A percentile compares a stretch with the other conserved stretches of the same genome.
phyloP scores from a whole-genome alignment of 2,888 invertebrate species.

The Dolichopus griseipennis region DNA sequence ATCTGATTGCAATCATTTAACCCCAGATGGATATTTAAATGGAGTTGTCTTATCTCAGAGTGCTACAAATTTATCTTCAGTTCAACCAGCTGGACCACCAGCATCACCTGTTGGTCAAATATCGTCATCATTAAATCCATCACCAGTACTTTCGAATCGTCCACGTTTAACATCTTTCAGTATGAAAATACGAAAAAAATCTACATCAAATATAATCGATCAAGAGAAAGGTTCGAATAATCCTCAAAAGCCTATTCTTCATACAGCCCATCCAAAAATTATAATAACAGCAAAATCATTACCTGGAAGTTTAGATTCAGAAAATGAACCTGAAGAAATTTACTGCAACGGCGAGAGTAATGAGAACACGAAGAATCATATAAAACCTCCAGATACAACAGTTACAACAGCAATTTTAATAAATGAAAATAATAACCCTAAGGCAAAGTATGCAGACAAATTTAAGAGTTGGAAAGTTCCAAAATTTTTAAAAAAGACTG shows the following conservation, averaged over 20 bases:
- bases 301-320: slow-evolving; percentile 74
- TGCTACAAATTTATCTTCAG: slow-evolving; percentile 39
- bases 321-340: slow-evolving; percentile 51
- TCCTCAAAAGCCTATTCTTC: slow-evolving; percentile 27
- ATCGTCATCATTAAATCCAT: slow-evolving; percentile 41
- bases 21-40: slow-evolving; percentile 30
- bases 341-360: slow-evolving; percentile 33
- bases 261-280: slow-evolving; percentile 43
- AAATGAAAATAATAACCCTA: slow-evolving; percentile 47
- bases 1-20: slow-evolving; percentile 28
- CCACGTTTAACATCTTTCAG: slow-evolving; percentile 40
- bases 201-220: slow-evolving; percentile 19
- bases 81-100: slow-evolving; percentile 39
- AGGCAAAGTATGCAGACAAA: slow-evolving; percentile 44
- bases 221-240: slow-evolving; percentile 23
- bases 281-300: slow-evolving; percentile 60
- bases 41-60: slow-evolving; percentile 37
- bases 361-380: neutral
- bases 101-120: slow-evolving; percentile 40
- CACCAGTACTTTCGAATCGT: slow-evolving; percentile 39
- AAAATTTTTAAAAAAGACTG: slow-evolving; percentile 56
- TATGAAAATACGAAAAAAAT: slow-evolving; percentile 40
- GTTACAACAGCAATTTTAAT: neutral
- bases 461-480: slow-evolving; percentile 62
- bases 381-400: slow-evolving; percentile 38